Evolutionary conservation across 2,888 invertebrate genomes (phyloP).

Genomic region (Iphiclides podalirius): DNA sequence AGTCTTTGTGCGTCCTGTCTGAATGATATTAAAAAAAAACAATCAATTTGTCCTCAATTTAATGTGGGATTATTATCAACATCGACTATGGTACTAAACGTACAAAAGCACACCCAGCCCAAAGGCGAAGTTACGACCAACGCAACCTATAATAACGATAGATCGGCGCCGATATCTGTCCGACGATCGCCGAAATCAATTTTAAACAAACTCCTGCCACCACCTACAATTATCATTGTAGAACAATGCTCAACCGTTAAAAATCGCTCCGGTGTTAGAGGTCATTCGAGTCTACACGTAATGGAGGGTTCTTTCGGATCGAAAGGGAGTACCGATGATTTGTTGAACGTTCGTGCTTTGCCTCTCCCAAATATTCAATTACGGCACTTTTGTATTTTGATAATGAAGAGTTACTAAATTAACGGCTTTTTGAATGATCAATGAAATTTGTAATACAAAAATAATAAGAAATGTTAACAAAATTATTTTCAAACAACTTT

Average conservation of each 20-base stretch:
- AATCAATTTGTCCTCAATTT: conserved; percentile 15
- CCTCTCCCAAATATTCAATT: conserved; percentile 23
- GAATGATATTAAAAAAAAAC: neutral
- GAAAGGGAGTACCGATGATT: conserved; percentile 74
- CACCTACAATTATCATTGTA: conserved; percentile 74
- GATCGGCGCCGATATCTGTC: conserved; percentile 59
- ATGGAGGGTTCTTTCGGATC: conserved; percentile 68
- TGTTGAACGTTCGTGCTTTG: conserved; percentile 62
- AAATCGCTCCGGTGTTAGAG: conserved; percentile 66
- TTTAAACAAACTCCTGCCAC: conserved; percentile 77
- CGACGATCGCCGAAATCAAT: conserved; percentile 74
- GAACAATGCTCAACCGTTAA: conserved; percentile 65
- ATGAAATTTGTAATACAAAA: too few relatives aligned
- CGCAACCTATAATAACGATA: conserved; percentile 57
- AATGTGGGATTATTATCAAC: conserved; percentile 15
- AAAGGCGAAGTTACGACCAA: conserved; percentile 34
- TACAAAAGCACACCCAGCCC: conserved; percentile 21
- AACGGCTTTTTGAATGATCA: too few relatives aligned
- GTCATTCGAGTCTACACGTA: conserved; percentile 62
- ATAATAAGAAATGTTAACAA: too few relatives aligned
- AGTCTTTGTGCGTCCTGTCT: too few relatives aligned
- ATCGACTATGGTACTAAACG: conserved; percentile 19
- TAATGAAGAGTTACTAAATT: too few relatives aligned
- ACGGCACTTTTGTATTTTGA: too few relatives aligned
- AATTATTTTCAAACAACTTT: too few relatives aligned